Evolutionary conservation across 2,888 invertebrate species (phyloP), one percentile per base, ranked within the genome.

Genomic region (Tenodera sinensis): DNA sequence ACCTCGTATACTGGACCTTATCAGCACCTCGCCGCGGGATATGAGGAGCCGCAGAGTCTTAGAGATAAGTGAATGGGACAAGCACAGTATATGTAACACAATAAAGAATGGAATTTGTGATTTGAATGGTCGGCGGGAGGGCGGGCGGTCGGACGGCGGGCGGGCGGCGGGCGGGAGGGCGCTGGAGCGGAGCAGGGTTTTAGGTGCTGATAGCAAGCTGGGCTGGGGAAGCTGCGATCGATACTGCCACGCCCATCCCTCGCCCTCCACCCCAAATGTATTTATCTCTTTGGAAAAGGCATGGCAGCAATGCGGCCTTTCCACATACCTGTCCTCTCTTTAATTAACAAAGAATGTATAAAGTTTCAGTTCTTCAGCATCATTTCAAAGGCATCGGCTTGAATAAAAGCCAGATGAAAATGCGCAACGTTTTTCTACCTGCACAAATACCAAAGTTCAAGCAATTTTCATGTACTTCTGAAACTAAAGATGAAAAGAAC

Each of bases 191-290:
- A 27, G 20, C 82, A 34, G n/a, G 47, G 20, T 71, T 71, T n/a
- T 34, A 85, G 89, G 15, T 34, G 54, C n/a, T 42, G 30, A 42
- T 81, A 85, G 81, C 85, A 85, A 88, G 89, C 85, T 81, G 83
- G 88, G n/a, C 84, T 81, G 8, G 34, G 25, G 20, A 42, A 6
- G 47, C 15, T 9, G 85, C 87, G 90, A 89, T 90, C 90, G 89
- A 90, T 90, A 88, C 27, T 88, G 88, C 90, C 90, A 89, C 89
- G 89, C 90, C 89, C 90, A 90, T 88, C 90, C 83, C 87, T 88
- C 88, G 30, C 88, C 88, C 86, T 28, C 54, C 54, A 30, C 89
- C 88, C 88, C 12, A 89, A 89, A 89, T 88, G 88, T 88, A 89
- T 89, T 88, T 89, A 88, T 89, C 88, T 89, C 89, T 89, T 88